These are phyloP conservation scores for Tanytarsus gracilentus DNA, from an alignment of 2,888 invertebrate genomes.

Conservation along the genomic window DNA sequence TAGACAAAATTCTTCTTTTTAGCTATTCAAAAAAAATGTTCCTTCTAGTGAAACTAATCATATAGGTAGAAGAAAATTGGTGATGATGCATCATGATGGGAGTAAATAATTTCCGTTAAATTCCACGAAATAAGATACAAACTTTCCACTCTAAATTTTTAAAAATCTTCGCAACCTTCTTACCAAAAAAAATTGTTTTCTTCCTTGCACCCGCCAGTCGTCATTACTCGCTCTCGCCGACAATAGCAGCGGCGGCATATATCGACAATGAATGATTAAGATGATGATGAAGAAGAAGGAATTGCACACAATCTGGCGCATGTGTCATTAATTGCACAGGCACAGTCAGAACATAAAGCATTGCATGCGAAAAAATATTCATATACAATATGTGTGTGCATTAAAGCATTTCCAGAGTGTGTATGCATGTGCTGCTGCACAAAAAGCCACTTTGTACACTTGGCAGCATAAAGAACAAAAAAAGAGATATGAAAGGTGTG, in stretches of 20 bases:
- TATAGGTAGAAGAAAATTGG: not conserved
- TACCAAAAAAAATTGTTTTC: not conserved
- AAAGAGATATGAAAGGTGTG: constrained; percentile 19
- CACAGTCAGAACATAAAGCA: constrained; percentile 21
- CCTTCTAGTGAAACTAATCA: not conserved
- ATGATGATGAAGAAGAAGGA: not conserved
- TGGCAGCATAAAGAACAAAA: not conserved
- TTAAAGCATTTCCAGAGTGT: constrained; percentile 1
- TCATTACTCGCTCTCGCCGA: no score
- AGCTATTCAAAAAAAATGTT: not conserved
- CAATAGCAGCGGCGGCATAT: not conserved
- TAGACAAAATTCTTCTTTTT: no score
- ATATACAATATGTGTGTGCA: constrained; percentile 15
- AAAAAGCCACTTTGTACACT: no score
- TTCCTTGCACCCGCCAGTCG: no score
- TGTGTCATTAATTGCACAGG: constrained; percentile 28
- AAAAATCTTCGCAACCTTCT: no score
- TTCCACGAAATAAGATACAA: not conserved
- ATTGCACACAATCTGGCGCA: constrained; percentile 21
- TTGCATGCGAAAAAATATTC: constrained; percentile 21
- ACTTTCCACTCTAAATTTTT: no score
- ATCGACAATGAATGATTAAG: not conserved
- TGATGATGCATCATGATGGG: no score
- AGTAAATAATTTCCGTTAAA: no score
- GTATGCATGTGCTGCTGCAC: not conserved